Evolutionary conservation across 2,888 invertebrate species (phyloP).

Genomic region (Xylocampa areola): DNA sequence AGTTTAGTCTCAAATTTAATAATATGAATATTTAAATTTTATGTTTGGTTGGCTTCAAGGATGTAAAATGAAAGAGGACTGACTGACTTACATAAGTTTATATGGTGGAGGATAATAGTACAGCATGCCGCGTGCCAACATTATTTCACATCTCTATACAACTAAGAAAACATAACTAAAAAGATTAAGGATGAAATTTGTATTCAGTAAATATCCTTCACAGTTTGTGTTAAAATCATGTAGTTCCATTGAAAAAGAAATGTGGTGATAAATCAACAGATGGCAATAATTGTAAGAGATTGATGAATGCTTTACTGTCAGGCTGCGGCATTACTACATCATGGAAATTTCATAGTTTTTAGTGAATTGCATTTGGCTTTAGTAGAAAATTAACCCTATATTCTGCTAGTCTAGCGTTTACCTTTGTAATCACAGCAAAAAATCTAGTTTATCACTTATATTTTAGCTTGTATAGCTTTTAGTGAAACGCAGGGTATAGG

Average conservation of each 20-base stretch:
- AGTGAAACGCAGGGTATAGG: slow-evolving; percentile 63
- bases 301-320: slow-evolving; percentile 53
- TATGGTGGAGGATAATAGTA: slow-evolving; percentile 69
- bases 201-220: slow-evolving; percentile 68
- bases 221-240: slow-evolving; percentile 62
- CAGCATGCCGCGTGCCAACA: slow-evolving; percentile 81
- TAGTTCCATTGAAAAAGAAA: slow-evolving; percentile 46
- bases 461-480: slow-evolving; percentile 42
- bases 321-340: slow-evolving; percentile 64
- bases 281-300: slow-evolving; percentile 73
- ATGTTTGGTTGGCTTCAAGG: slow-evolving; percentile 73
- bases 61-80: slow-evolving; percentile 74
- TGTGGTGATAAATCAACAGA: slow-evolving; percentile 60
- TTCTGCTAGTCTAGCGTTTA: slow-evolving; percentile 38
- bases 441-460: slow-evolving; percentile 16
- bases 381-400: slow-evolving; percentile 44
- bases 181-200: slow-evolving; percentile 48
- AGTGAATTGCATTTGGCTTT: slow-evolving; percentile 30
- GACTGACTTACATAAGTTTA: slow-evolving; percentile 83
- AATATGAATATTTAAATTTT: slow-evolving; percentile 74
- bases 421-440: slow-evolving; percentile 17
- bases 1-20: slow-evolving; percentile 86
- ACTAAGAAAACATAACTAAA: slow-evolving; percentile 44
- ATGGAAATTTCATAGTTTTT: slow-evolving; percentile 27
- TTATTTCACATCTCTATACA: slow-evolving; percentile 64